Conservation (phyloP, 2,797 vertebrate genomes). For the Aythya fuligula region DNA sequence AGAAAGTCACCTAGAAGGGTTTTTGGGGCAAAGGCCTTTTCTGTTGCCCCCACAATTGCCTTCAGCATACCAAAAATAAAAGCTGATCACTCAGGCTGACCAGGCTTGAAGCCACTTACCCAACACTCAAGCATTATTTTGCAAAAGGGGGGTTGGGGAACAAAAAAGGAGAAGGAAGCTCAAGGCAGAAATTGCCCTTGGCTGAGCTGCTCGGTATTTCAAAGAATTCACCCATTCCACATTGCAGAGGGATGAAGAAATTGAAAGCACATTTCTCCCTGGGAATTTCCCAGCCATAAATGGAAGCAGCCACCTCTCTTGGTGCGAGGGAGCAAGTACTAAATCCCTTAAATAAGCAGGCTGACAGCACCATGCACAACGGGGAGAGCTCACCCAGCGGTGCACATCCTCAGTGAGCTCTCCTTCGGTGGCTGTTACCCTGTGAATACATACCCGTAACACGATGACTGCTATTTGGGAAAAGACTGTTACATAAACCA, state of each 20-base stretch:
- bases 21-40: background rate
- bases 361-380: background rate
- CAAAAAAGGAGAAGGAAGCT: background rate
- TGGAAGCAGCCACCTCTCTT: background rate
- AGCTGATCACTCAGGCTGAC: rapidly evolving
- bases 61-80: rapidly evolving
- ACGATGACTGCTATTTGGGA: background rate
- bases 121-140: background rate
- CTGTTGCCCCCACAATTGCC: background rate
- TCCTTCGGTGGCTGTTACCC: background rate
- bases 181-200: background rate
- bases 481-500: background rate
- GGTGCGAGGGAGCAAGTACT: background rate
- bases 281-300: slow-evolving; percentile 54
- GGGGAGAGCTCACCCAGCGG: background rate
- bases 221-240: background rate
- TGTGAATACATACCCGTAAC: background rate
- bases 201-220: background rate
- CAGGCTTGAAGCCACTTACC: background rate
- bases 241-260: slow-evolving; percentile 18
- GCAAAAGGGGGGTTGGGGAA: background rate
- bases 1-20: background rate
- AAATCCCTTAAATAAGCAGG: background rate
- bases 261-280: background rate
- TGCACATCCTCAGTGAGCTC: rapidly evolving